These are phyloP conservation scores for Dione juno DNA, from an alignment of 2,888 invertebrate genomes.

Conservation along the genomic window DNA sequence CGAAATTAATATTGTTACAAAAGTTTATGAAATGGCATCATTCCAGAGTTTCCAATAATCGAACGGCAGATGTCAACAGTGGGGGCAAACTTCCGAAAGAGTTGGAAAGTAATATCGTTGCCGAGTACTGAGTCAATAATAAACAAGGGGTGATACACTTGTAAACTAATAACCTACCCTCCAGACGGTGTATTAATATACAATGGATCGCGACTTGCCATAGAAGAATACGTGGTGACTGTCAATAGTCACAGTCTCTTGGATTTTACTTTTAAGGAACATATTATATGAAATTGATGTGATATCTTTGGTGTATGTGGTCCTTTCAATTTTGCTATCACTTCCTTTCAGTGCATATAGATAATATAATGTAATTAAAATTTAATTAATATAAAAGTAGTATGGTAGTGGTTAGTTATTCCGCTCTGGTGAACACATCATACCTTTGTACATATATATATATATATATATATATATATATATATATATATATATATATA, in stretches of 20 bases:
- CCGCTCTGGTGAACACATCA: too few species aligned
- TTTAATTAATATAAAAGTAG: too few species aligned
- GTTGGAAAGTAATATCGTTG: slow-evolving; percentile 76
- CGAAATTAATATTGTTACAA: slow-evolving; percentile 53
- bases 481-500: too few species aligned
- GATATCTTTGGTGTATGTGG: not conserved
- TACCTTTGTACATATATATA: too few species aligned
- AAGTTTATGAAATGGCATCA: slow-evolving; percentile 64
- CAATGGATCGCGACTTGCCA: slow-evolving; percentile 49
- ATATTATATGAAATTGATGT: not conserved
- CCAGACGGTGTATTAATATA: slow-evolving; percentile 71
- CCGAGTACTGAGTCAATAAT: slow-evolving; percentile 75
- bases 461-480: too few species aligned
- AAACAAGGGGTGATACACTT: slow-evolving; percentile 82
- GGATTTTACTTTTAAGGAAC: slow-evolving; percentile 8
- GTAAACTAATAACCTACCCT: slow-evolving; percentile 80
- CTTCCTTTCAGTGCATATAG: too few species aligned
- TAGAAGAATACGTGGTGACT: slow-evolving; percentile 22
- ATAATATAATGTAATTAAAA: too few species aligned
- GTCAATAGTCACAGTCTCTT: slow-evolving; percentile 6
- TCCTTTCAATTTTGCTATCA: too few species aligned
- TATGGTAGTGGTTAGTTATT: too few species aligned
- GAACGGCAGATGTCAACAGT: slow-evolving; percentile 79
- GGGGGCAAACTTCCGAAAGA: slow-evolving; percentile 82
- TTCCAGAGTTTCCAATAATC: slow-evolving; percentile 74